A percentile compares a stretch with the other conserved stretches of the same genome.
Evolutionary conservation across 2,113 vertebrate species (phyloP).

Genomic region (Catagonus wagneri): DNA sequence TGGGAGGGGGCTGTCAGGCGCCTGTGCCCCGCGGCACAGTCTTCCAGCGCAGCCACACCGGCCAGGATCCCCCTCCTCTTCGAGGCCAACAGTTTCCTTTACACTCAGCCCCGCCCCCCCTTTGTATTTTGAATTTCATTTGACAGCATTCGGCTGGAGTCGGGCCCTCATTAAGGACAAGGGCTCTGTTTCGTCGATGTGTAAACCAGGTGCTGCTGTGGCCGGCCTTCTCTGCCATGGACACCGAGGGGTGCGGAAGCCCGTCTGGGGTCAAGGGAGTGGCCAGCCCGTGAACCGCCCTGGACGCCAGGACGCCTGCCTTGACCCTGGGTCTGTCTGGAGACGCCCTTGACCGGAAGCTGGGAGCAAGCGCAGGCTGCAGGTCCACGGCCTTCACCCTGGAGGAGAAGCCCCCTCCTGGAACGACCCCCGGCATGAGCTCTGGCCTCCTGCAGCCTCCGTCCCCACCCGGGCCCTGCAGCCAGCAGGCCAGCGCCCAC

Average conservation of each 20-base stretch:
- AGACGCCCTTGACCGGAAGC: constrained; percentile 38
- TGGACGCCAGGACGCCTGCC: too few species aligned
- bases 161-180: not conserved
- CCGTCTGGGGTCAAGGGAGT: not conserved
- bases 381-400: not conserved
- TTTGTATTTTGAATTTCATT: not conserved
- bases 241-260: too few species aligned
- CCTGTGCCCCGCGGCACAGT: too few species aligned
- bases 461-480: not conserved
- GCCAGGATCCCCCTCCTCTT: not conserved
- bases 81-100: not conserved
- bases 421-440: not conserved
- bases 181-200: not conserved
- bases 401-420: not conserved
- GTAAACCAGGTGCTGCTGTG: not conserved
- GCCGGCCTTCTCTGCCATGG: not conserved
- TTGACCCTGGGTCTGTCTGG: not conserved
- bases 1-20: too few species aligned
- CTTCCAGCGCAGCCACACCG: fast-evolving
- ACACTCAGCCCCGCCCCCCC: not conserved
- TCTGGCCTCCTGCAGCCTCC: not conserved
- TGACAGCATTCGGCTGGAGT: not conserved
- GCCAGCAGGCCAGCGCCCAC: not conserved
- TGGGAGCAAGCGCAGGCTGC: not conserved
- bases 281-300: fast-evolving